Percentiles rank a stretch among this genome's conserved stretches.
Evolutionary conservation across 2,888 invertebrate genomes (phyloP).

Genomic region (Pantelozetes paolii): DNA sequence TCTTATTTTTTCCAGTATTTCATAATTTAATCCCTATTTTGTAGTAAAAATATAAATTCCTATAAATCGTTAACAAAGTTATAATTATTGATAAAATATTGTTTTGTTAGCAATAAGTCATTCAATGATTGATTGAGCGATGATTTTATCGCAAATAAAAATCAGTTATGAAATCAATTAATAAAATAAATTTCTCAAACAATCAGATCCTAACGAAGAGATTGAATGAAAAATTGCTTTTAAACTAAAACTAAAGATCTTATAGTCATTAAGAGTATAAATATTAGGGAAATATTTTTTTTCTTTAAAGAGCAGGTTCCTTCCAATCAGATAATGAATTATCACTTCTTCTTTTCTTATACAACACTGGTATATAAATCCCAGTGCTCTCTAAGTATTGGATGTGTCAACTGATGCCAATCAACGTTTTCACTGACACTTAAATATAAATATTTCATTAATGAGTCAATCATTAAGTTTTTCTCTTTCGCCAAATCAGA

Average conservation of each 20-base stretch:
- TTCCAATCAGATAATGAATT: constrained; percentile 34
- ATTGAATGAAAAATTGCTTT: not conserved
- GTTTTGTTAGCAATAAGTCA: no score
- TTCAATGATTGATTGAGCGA: no score
- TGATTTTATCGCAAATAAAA: not conserved
- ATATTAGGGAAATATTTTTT: not conserved
- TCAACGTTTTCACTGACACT: constrained; percentile 15
- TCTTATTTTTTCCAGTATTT: no score
- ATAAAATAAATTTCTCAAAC: not conserved
- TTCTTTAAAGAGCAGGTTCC: constrained; percentile 15
- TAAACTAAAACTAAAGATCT: no score
- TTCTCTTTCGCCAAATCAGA: not conserved
- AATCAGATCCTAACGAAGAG: not conserved
- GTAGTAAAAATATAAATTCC: no score
- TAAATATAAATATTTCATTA: constrained; percentile 13
- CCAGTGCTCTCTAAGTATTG: not conserved
- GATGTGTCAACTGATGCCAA: constrained; percentile 24
- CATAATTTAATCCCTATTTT: no score
- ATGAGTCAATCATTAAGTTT: constrained; percentile 13
- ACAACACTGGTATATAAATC: not conserved
- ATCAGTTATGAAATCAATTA: no score
- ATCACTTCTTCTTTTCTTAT: constrained; percentile 8
- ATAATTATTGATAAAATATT: no score
- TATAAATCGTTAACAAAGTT: no score
- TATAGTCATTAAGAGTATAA: constrained; percentile 1